A percentile compares a stretch with the other conserved stretches of the same genome.
These are phyloP conservation scores for Yponomeuta sedellus DNA, from an alignment of 2,888 invertebrate species.

Conservation along the genomic window DNA sequence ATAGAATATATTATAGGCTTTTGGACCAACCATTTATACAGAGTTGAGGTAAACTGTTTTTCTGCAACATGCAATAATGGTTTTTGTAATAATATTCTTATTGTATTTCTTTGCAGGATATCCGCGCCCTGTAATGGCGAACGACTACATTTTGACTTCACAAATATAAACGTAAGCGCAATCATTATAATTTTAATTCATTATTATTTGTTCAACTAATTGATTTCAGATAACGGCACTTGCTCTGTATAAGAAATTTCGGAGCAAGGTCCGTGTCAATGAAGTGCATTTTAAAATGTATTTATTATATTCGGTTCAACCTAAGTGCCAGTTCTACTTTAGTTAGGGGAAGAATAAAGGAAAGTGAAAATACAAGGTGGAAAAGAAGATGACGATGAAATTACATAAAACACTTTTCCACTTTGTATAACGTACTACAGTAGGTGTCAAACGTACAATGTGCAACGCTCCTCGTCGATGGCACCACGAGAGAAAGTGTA, in stretches of 20 bases:
- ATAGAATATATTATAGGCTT: too few species aligned
- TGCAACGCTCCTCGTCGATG: not conserved
- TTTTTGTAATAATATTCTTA: not conserved
- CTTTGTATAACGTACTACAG: not conserved
- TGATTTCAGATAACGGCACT: not conserved
- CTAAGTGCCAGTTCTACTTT: constrained; percentile 40
- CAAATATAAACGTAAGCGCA: not conserved
- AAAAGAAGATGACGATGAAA: not conserved
- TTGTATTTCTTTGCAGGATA: not conserved
- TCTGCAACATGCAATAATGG: too few species aligned
- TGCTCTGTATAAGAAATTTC: not conserved
- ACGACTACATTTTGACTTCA: not conserved
- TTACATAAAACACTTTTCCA: not conserved
- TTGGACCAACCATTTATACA: too few species aligned
- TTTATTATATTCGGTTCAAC: constrained; percentile 26
- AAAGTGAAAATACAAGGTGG: constrained; percentile 1
- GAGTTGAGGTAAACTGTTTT: too few species aligned
- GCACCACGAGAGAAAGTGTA: not conserved
- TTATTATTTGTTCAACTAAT: not conserved
- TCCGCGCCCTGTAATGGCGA: not conserved
- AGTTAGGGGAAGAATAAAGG: not conserved
- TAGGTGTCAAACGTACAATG: not conserved
- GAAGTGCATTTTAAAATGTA: not conserved
- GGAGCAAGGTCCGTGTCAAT: too few species aligned
- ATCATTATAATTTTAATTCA: not conserved